Evolutionary conservation across 2,797 vertebrate species (phyloP).

Genomic region (Falco naumanni): DNA sequence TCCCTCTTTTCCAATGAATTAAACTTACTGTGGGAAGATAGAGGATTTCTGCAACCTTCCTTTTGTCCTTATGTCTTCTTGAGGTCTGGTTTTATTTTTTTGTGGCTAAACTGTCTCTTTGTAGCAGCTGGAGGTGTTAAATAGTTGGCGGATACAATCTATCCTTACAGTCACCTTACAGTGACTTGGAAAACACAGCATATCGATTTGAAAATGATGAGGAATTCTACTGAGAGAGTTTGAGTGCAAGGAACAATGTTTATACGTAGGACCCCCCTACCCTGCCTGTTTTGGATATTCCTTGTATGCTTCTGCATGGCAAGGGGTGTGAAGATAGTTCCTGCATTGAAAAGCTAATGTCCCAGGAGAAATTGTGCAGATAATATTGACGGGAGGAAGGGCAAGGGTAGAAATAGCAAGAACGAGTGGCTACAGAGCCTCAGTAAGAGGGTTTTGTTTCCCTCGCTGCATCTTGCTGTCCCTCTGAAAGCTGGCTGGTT

Average conservation of each 20-base stretch:
- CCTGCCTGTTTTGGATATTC: neutral
- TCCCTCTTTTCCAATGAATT: neutral
- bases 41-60: neutral
- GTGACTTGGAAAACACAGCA: neutral
- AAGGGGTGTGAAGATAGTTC: neutral
- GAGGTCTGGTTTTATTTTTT: neutral
- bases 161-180: neutral
- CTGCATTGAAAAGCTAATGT: neutral
- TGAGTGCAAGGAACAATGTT: accelerated
- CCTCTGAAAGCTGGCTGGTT: neutral
- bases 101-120: neutral
- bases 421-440: neutral
- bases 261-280: accelerated
- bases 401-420: neutral
- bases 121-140: neutral
- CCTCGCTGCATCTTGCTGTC: neutral
- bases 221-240: neutral
- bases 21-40: neutral
- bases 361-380: neutral
- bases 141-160: neutral
- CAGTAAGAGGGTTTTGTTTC: neutral
- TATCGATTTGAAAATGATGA: neutral
- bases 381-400: neutral
- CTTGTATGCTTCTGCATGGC: neutral
- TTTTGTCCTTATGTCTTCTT: neutral